These are phyloP conservation scores for Seriola aureovittata DNA, from an alignment of 2,113 vertebrate species.

Conservation along the genomic window DNA sequence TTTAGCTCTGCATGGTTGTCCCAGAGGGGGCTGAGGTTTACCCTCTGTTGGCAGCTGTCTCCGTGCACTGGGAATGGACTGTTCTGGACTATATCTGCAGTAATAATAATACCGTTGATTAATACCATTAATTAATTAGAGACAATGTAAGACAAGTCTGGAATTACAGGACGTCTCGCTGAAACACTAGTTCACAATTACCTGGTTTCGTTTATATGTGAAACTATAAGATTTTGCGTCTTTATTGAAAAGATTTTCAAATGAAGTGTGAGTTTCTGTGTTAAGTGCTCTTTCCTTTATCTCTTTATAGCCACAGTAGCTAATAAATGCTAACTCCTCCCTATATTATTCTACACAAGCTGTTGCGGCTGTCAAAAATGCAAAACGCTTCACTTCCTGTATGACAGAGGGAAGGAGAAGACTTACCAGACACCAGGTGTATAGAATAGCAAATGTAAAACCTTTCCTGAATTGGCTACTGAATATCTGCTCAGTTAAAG, in stretches of 20 bases:
- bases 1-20: conserved; percentile 52
- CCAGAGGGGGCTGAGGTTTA: conserved; percentile 50
- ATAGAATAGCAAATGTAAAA: conserved; percentile 26
- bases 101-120: conserved; percentile 2
- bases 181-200: neutral
- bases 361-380: conserved; percentile 57
- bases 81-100: conserved; percentile 13
- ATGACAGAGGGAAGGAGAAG: conserved; percentile 40
- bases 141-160: neutral
- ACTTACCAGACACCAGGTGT: conserved; percentile 38
- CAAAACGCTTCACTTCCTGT: conserved; percentile 63
- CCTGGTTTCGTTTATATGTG: neutral
- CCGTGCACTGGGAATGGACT: neutral
- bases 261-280: neutral
- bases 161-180: neutral
- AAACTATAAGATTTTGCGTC: neutral
- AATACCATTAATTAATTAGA: conserved; percentile 13
- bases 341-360: conserved; percentile 41
- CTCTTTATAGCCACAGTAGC: neutral
- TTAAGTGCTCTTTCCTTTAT: neutral
- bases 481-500: neutral
- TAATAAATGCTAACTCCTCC: conserved; percentile 16
- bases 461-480: neutral
- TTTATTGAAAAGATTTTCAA: neutral
- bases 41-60: conserved; percentile 58